Evolutionary conservation across 2,113 vertebrate species (phyloP).

Genomic region (Tursiops truncatus): DNA sequence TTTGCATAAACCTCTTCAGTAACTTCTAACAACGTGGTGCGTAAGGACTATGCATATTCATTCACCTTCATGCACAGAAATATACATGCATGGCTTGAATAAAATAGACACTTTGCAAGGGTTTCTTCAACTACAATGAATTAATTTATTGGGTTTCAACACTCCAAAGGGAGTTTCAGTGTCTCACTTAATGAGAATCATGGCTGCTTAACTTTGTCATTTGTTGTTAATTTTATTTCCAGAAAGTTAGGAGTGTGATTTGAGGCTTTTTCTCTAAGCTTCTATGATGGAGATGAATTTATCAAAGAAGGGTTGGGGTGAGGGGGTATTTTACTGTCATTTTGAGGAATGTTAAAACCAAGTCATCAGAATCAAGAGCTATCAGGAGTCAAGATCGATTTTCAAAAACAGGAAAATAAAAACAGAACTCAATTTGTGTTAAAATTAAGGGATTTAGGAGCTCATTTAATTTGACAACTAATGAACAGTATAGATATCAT

Average conservation of each 20-base stretch:
- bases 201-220: background rate
- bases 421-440: background rate
- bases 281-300: background rate
- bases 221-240: background rate
- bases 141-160: background rate
- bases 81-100: background rate
- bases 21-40: background rate
- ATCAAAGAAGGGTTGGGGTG: background rate
- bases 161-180: background rate
- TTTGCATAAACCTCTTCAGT: background rate
- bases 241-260: background rate
- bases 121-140: background rate
- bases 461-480: background rate
- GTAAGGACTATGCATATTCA: background rate
- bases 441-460: background rate
- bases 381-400: background rate
- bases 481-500: background rate
- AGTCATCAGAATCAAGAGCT: background rate
- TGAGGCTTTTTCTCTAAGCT: background rate
- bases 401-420: background rate
- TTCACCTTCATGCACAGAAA: background rate
- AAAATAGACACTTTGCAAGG: background rate
- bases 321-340: background rate
- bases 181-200: constrained; percentile 15
- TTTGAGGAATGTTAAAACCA: background rate